Evolutionary conservation across 2,888 invertebrate species (phyloP), one percentile per base, ranked within the genome.

Genomic region (Drosophila kanekoi): DNA sequence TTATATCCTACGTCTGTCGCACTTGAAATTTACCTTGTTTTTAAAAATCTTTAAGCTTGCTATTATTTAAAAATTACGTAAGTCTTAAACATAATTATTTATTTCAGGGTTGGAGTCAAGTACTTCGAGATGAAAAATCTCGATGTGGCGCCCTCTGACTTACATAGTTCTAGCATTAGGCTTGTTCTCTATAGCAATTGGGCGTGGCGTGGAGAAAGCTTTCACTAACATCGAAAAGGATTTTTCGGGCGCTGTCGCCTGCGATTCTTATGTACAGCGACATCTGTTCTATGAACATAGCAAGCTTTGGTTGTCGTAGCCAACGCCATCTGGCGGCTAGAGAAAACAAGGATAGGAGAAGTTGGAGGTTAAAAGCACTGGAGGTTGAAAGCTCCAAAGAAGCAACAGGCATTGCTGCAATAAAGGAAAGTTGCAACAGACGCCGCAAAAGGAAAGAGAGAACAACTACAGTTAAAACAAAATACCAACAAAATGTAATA

Each of bases 341-440:
- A 3, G 14, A 0, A 5, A 28, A n/a, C 2, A 6, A 13, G 43
- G 35, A 53, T 16, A n/a, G 10, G 28, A 32, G 11, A n/a, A 0
- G 1, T 23, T 9, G 14, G 1, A 13, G 23, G 13, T 38, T 20
- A 13, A 33, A 28, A 54, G 38, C 48, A 37, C 20, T n/a, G 18
- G 47, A 33, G 51, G 54, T 20, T 32, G 13, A 52, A 49, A 78
- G 66, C 68, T 54, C 14, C 0, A 37, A 13, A 1, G 33, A 48
- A 49, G 60, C 79, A 78, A 77, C 60, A 78, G 62, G 65, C 52
- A 10, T 10, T 38, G 56, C 6, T 18, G 52, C 32, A 51, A 44
- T 2, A 8, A 14, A 18, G 4, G 16, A 48, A 32, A 61, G 18
- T 48, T 59, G 33, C 41, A 61, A 40, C 18, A 67, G 63, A 41